Base-by-base conservation (phyloP, 2,797 vertebrate genomes). In the Sciurus carolinensis region DNA sequence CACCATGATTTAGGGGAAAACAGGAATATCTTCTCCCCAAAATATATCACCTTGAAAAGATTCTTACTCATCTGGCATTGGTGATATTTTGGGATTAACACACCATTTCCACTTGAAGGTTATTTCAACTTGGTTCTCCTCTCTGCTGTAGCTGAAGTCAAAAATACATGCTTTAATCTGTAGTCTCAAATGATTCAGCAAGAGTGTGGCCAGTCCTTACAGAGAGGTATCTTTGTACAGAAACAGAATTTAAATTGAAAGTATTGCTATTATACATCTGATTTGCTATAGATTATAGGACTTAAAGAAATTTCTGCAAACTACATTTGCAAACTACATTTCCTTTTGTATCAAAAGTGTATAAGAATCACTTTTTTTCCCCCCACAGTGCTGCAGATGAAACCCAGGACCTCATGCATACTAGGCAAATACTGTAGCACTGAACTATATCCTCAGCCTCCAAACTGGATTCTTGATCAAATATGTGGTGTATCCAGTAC, bases 191-290 rank as follows among this genome's bases (percentile, higher is more conserved):
- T 36, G 5, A 36, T 67, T 69, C n/a, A 67, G 7, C 5, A 69
- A 87, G 22, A 87, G 42, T 20, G 7, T 14, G 87, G 26, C 9
- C 44, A 62, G 9, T 66, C 15, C 17, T 95, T 20, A 76, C 3
- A 59, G 5, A 67, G 2, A 72, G 5, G 33, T 36, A 9, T 62
- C 5, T 66, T 69, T 82, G 13, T 30, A n/a, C n/a, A 86, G 86
- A 88, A 52, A 28, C 18, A 87, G 39, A 64, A 26, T 82, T 88
- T 79, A 54, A 87, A 57, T 66, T 64, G 62, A 28, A 87, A 94
- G 88, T 93, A 76, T n/a, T 84, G 52, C 59, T 75, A 15, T 17
- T 57, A 0, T 11, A 20, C 2, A 62, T 84, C 17, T 59, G 30
- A 62, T 81, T 42, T 54, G 1, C n/a, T 72, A 14, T 33, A 59